Conservation (phyloP, 2,888 invertebrate genomes). For the Parnassius smintheus region DNA sequence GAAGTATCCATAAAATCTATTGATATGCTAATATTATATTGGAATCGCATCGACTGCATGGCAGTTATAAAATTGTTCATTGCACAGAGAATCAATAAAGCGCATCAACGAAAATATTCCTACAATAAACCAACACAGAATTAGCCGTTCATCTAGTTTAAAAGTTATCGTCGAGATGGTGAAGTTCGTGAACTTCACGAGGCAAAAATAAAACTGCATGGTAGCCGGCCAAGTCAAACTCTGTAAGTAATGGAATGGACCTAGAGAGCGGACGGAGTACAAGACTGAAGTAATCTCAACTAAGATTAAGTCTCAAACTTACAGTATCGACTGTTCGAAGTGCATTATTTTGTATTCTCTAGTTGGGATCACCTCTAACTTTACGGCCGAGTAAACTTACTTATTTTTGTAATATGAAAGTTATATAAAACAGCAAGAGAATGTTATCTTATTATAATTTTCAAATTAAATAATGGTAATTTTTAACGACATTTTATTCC, state of each 20-base stretch:
- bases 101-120: constrained; percentile 41
- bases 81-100: constrained; percentile 6
- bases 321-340: constrained; percentile 58
- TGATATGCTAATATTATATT: constrained; percentile 19
- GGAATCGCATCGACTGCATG: constrained; percentile 9
- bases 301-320: constrained; percentile 70
- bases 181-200: constrained; percentile 7
- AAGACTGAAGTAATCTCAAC: constrained; percentile 60
- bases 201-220: constrained; percentile 38
- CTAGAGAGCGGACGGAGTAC: constrained; percentile 49
- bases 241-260: constrained; percentile 50
- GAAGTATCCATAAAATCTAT: constrained; percentile 18
- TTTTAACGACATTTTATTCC: too few relatives aligned
- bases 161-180: constrained; percentile 38
- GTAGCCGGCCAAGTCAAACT: constrained; percentile 44
- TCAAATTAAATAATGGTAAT: too few relatives aligned
- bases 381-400: constrained; percentile 42
- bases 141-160: constrained; percentile 55
- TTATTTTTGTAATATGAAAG: constrained; percentile 44
- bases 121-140: constrained; percentile 46
- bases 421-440: constrained; percentile 34
- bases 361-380: constrained; percentile 40
- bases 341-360: constrained; percentile 63
- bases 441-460: constrained; percentile 24
- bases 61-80: constrained; percentile 16